Evolutionary conservation across 2,113 vertebrate genomes (phyloP).

Genomic region (Antechinus stuartii): DNA sequence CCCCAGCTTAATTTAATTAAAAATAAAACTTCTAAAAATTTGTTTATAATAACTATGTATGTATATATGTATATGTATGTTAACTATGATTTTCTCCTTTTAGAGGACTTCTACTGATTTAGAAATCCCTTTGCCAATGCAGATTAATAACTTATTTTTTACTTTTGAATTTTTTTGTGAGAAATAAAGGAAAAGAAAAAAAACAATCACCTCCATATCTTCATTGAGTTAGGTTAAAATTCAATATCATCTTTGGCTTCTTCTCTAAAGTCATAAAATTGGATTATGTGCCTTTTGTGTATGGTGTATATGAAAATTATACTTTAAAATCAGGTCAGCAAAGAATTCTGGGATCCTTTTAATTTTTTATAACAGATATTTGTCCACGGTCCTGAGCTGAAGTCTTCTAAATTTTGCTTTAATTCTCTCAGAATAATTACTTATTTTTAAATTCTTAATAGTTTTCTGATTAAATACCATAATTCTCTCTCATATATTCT

Average conservation of each 20-base stretch:
- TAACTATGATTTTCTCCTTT: neutral
- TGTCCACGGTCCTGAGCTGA: slow-evolving; percentile 25
- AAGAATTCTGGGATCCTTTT: neutral
- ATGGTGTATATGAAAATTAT: neutral
- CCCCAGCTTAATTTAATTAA: neutral
- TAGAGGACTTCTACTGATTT: neutral
- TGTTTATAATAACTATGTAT: neutral
- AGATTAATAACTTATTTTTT: neutral
- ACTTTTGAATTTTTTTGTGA: neutral
- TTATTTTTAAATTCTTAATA: slow-evolving; percentile 42
- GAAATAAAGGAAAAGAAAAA: neutral
- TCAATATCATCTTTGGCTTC: neutral
- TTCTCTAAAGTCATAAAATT: neutral
- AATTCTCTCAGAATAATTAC: slow-evolving; percentile 26
- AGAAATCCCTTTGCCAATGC: neutral
- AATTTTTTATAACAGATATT: slow-evolving; percentile 45
- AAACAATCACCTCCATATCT: neutral
- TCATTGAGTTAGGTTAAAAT: neutral
- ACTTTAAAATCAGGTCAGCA: neutral
- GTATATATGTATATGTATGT: neutral
- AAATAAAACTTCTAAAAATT: neutral
- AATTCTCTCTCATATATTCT: slow-evolving; percentile 3
- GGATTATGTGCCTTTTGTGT: neutral
- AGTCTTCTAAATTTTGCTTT: slow-evolving; percentile 50
- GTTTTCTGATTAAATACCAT: neutral